These are phyloP conservation scores for Ceratina calcarata DNA, from an alignment of 1,140 invertebrate genomes.

Conservation along the genomic window DNA sequence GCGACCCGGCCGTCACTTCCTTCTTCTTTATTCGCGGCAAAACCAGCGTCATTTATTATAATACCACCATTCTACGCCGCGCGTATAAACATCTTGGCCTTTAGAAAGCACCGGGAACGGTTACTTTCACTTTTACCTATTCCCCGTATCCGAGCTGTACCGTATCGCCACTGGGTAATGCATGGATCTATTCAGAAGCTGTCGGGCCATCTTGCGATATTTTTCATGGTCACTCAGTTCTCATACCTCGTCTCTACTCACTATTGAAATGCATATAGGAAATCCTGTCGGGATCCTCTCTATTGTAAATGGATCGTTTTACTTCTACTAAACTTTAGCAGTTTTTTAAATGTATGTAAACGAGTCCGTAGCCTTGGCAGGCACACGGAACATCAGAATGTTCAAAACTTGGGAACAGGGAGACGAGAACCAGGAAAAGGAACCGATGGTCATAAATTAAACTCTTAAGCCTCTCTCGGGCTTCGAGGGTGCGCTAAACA, in stretches of 20 bases:
- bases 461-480: too few species aligned
- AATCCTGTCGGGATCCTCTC: neutral
- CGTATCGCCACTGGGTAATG: neutral
- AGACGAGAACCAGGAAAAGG: too few species aligned
- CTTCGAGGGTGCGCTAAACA: too few species aligned
- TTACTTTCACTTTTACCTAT: conserved; percentile 41
- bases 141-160: neutral
- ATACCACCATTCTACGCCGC: conserved; percentile 7
- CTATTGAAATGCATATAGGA: neutral
- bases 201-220: conserved; percentile 1
- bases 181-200: neutral
- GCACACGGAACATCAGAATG: neutral
- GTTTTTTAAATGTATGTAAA: neutral
- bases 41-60: conserved; percentile 33
- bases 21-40: neutral
- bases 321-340: neutral
- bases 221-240: neutral
- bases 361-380: too few species aligned
- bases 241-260: neutral
- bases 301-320: neutral
- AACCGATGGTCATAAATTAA: too few species aligned
- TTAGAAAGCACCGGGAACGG: conserved; percentile 37
- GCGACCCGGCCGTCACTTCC: conserved; percentile 10
- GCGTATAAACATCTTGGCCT: conserved; percentile 33
- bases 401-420: too few species aligned